Evolutionary conservation across 2,888 invertebrate species (phyloP).

Genomic region (Caenorhabditis zanzibari): DNA sequence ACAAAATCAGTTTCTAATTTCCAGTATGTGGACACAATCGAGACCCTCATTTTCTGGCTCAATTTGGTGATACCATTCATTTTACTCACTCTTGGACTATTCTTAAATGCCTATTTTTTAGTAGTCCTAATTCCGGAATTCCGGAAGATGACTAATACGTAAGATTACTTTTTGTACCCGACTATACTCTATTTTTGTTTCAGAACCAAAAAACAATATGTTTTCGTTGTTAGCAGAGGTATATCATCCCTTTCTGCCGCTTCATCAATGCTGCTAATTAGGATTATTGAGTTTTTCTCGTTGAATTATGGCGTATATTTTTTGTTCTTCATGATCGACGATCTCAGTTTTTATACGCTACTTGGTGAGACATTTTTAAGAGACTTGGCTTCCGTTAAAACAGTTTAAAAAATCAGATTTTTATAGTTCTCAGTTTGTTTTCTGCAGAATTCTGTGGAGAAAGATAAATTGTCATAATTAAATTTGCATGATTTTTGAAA

Average conservation of each 20-base stretch:
- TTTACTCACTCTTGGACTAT: slow-evolving; percentile 7
- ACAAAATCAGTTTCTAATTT: neutral
- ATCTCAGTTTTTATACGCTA: slow-evolving; percentile 42
- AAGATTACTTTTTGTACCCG: too few species aligned
- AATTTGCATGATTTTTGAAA: too few species aligned
- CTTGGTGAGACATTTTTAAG: slow-evolving; percentile 14
- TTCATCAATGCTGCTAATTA: slow-evolving; percentile 7
- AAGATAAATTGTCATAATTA: too few species aligned
- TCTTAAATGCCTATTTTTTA: slow-evolving; percentile 29
- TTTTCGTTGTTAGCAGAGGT: slow-evolving; percentile 36
- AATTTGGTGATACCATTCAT: slow-evolving; percentile 10
- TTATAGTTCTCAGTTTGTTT: too few species aligned
- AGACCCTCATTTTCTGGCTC: slow-evolving; percentile 7
- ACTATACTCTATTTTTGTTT: neutral
- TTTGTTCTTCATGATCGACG: slow-evolving; percentile 36
- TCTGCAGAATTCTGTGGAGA: too few species aligned
- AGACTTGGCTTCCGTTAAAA: too few species aligned
- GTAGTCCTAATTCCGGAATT: slow-evolving; percentile 24
- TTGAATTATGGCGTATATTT: slow-evolving; percentile 11
- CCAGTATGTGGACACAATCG: slow-evolving; percentile 33
- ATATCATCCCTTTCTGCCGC: slow-evolving; percentile 36
- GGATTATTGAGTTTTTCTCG: neutral
- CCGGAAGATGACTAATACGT: slow-evolving; percentile 35
- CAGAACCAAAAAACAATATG: slow-evolving; percentile 46
- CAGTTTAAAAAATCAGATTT: too few species aligned